Evolutionary conservation across 2,888 invertebrate genomes (phyloP).

Genomic region (Latrodectus hesperus): DNA sequence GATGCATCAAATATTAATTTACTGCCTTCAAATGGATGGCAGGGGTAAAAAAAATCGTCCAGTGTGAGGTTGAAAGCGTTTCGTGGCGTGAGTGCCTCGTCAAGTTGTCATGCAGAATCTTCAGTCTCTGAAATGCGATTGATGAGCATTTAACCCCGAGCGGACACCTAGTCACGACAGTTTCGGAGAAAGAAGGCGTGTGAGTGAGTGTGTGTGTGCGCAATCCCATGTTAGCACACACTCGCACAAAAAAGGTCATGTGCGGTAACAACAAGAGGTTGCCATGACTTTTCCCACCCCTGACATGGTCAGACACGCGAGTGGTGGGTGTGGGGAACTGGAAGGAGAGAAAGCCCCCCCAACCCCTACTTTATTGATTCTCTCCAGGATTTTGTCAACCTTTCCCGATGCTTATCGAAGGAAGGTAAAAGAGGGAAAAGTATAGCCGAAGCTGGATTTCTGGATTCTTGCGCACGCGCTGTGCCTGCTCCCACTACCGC

Average conservation of each 20-base stretch:
- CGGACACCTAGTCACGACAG: constrained; percentile 27
- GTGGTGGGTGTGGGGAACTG: background rate
- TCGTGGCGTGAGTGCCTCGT: constrained; percentile 34
- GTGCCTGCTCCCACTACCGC: background rate
- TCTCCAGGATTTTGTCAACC: constrained; percentile 64
- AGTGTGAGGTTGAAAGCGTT: constrained; percentile 33
- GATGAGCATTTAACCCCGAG: constrained; percentile 47
- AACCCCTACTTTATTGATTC: constrained; percentile 60
- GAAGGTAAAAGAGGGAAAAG: constrained; percentile 15
- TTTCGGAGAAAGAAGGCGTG: background rate
- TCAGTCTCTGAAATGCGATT: constrained; percentile 6
- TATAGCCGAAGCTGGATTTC: constrained; percentile 16
- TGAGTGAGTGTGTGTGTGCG: background rate
- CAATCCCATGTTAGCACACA: constrained; percentile 12
- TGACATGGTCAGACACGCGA: constrained; percentile 43
- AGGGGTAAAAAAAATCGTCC: constrained; percentile 4
- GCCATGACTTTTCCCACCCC: constrained; percentile 68
- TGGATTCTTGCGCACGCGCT: background rate
- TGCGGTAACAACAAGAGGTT: constrained; percentile 68
- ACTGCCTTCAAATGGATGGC: background rate
- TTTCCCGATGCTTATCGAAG: constrained; percentile 45
- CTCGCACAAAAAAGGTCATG: constrained; percentile 49
- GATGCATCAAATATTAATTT: constrained; percentile 60
- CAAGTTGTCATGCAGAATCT: background rate
- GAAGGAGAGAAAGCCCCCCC: no score